A percentile compares a stretch with the other conserved stretches of the same genome.
Evolutionary conservation across 2,113 vertebrate species (phyloP).

Genomic region (Galbula dea): DNA sequence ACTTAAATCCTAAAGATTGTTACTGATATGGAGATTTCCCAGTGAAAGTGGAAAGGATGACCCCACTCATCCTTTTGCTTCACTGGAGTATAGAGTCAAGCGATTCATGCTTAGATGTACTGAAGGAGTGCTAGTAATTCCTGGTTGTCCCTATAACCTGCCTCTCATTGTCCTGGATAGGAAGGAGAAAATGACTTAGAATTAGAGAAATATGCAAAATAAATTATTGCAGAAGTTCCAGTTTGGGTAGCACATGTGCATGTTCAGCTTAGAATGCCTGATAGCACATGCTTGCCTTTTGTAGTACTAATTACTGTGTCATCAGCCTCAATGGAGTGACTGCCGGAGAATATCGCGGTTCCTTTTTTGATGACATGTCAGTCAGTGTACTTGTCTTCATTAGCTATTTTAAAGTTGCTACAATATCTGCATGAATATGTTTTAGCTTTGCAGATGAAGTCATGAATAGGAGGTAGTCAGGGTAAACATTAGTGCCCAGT

Average conservation of each 20-base stretch:
- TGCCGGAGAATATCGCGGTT: background rate
- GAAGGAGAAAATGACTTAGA: background rate
- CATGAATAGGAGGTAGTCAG: background rate
- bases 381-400: background rate
- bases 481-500: background rate
- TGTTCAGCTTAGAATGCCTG: background rate
- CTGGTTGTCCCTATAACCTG: no score
- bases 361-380: background rate
- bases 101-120: background rate
- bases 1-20: background rate
- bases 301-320: background rate
- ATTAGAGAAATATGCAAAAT: background rate
- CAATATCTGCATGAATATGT: background rate
- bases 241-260: background rate
- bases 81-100: background rate
- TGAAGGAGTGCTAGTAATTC: no score
- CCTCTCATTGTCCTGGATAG: background rate
- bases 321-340: background rate
- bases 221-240: background rate
- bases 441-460: background rate
- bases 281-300: fast-evolving
- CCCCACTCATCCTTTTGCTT: background rate
- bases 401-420: background rate
- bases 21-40: background rate
- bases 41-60: background rate